phyloP scores from a whole-genome alignment of 2,113 vertebrate species.

The Saguinus midas region DNA sequence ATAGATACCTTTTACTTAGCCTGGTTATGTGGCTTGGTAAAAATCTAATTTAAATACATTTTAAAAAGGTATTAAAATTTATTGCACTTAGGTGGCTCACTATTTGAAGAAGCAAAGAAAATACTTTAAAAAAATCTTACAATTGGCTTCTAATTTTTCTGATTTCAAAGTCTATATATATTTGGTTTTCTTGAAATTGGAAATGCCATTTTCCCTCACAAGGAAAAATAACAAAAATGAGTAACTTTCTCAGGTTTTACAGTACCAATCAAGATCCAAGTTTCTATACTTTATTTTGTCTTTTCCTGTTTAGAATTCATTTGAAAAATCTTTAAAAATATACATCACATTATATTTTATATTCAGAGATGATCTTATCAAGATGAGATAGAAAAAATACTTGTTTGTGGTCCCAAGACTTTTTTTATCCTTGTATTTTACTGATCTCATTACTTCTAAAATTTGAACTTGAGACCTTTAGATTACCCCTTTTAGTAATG shows the following conservation, averaged over 20 bases:
- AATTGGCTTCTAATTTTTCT: background rate
- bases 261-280: background rate
- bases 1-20: background rate
- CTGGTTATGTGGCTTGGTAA: background rate
- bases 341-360: background rate
- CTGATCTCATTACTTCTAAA: background rate
- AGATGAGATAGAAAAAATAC: background rate
- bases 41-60: background rate
- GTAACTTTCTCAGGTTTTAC: background rate
- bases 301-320: background rate
- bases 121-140: background rate
- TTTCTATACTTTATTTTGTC: background rate
- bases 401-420: background rate
- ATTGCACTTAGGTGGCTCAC: background rate
- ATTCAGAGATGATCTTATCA: background rate
- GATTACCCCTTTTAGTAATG: background rate
- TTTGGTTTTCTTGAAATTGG: background rate
- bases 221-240: background rate
- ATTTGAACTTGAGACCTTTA: background rate
- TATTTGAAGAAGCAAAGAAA: background rate
- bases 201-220: background rate
- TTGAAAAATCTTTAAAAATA: background rate
- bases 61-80: background rate
- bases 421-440: background rate
- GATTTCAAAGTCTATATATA: background rate